A percentile compares a stretch with the other conserved stretches of the same genome.
These are phyloP conservation scores for Elanus axillaris DNA, from an alignment of 2,113 vertebrate species.

Conservation along the genomic window DNA sequence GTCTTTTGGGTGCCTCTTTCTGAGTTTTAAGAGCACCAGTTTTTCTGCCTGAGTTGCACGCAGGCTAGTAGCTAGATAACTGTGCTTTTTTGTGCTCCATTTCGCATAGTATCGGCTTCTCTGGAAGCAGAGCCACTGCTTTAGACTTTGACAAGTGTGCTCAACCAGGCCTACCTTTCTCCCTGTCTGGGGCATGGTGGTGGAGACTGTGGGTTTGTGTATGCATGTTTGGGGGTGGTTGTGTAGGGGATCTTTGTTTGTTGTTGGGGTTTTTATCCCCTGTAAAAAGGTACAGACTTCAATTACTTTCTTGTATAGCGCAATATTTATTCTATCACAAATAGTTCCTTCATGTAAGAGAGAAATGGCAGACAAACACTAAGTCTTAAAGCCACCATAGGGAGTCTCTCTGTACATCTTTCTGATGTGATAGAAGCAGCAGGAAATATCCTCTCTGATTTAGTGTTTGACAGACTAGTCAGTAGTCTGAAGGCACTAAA, in stretches of 20 bases:
- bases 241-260: background rate
- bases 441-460: slow-evolving; percentile 39
- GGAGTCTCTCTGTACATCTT: background rate
- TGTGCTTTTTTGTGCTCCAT: background rate
- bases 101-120: background rate
- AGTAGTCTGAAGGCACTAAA: background rate
- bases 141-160: background rate
- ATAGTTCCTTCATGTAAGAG: slow-evolving; percentile 12
- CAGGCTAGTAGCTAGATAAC: background rate
- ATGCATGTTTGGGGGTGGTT: too few species aligned
- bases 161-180: background rate
- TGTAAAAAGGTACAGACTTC: background rate
- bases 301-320: background rate
- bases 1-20: background rate
- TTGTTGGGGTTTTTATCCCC: background rate
- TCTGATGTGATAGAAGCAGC: slow-evolving; percentile 44
- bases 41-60: background rate
- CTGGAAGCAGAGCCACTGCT: background rate
- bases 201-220: background rate
- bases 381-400: slow-evolving; percentile 35
- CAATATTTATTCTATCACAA: slow-evolving; percentile 8
- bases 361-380: slow-evolving; percentile 35
- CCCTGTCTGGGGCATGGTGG: background rate
- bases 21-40: background rate
- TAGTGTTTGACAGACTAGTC: slow-evolving; percentile 34